Conservation (phyloP, 2,888 invertebrate genomes). For the Drosophila paucipuncta region DNA sequence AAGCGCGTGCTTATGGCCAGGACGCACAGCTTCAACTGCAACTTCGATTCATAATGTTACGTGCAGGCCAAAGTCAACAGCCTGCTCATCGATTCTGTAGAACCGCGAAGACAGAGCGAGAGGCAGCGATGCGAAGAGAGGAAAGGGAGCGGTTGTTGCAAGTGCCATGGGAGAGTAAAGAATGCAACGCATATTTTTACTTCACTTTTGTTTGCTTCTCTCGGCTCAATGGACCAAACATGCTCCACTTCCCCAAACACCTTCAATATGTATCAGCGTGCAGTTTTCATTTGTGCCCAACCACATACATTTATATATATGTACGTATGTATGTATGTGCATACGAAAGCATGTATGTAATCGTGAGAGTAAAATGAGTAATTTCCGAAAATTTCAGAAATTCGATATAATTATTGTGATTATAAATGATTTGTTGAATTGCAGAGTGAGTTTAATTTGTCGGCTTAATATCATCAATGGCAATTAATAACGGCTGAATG, state of each 20-base stretch:
- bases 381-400: not conserved
- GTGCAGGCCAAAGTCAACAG: slow-evolving; percentile 74
- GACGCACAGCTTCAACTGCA: slow-evolving; percentile 3
- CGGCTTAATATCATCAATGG: not conserved
- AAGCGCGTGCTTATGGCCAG: slow-evolving; percentile 56
- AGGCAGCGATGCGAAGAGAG: not conserved
- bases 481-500: slow-evolving; percentile 1
- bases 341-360: not conserved
- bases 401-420: slow-evolving; percentile 6
- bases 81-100: slow-evolving; percentile 45
- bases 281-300: slow-evolving; percentile 16
- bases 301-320: slow-evolving; percentile 4
- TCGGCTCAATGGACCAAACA: slow-evolving; percentile 44
- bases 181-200: slow-evolving; percentile 77
- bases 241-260: slow-evolving; percentile 15
- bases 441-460: not conserved
- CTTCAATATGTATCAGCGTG: slow-evolving; percentile 88
- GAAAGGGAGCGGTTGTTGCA: not conserved
- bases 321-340: no score
- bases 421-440: slow-evolving; percentile 5
- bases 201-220: slow-evolving; percentile 66
- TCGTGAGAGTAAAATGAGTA: not conserved
- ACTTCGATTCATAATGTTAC: slow-evolving; percentile 66
- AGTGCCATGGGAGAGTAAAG: slow-evolving; percentile 55
- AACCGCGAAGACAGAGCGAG: slow-evolving; percentile 53